These are phyloP conservation scores for Coracias cyanogaster DNA, from an alignment of 2,797 vertebrate species.

Conservation along the genomic window DNA sequence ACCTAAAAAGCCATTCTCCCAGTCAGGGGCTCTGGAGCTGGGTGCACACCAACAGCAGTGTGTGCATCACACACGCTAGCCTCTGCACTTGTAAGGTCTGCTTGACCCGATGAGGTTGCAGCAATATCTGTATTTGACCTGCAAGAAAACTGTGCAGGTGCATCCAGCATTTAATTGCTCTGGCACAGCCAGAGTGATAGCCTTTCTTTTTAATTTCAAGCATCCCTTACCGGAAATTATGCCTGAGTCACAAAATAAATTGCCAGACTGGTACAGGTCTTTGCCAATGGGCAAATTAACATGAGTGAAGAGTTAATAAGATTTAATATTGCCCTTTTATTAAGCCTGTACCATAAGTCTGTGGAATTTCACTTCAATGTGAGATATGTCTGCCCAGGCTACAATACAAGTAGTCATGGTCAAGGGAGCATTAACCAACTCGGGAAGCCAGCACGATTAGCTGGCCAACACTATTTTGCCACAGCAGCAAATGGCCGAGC, in stretches of 20 bases:
- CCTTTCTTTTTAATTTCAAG: neutral
- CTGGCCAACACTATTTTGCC: neutral
- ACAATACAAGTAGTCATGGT: neutral
- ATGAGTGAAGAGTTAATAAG: neutral
- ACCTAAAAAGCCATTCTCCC: neutral
- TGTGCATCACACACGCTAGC: rapidly evolving
- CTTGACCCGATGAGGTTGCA: neutral
- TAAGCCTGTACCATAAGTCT: neutral
- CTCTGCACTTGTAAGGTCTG: neutral
- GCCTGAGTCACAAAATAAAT: neutral
- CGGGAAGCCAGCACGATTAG: neutral
- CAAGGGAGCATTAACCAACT: rapidly evolving
- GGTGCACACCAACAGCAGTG: neutral
- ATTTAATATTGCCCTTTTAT: neutral
- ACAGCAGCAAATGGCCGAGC: neutral
- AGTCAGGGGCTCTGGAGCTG: neutral
- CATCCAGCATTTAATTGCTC: neutral
- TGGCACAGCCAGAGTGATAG: neutral
- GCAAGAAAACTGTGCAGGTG: neutral
- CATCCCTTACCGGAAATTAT: neutral
- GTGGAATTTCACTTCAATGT: neutral
- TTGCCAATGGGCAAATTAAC: neutral
- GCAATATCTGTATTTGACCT: neutral
- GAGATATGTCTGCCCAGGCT: neutral
- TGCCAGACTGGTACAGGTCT: neutral